phyloP scores from a whole-genome alignment of 2,888 invertebrate genomes.

The Drymonia ruficornis region DNA sequence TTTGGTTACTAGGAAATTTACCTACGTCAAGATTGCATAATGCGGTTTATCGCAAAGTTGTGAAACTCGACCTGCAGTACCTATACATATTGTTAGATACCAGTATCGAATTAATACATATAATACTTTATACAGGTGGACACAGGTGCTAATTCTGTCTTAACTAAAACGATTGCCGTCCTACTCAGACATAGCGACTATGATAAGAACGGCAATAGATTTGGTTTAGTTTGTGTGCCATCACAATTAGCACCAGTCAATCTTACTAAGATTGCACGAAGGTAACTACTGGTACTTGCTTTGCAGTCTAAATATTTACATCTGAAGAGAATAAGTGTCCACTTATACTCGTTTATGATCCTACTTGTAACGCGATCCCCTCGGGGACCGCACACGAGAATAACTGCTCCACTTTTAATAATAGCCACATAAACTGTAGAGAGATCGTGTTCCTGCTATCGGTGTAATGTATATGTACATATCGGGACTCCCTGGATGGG shows the following conservation, averaged over 20 bases:
- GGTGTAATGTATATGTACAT: neutral
- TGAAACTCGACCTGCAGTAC: slow-evolving; percentile 35
- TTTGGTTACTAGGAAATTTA: slow-evolving; percentile 21
- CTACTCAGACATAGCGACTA: no score
- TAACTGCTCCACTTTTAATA: slow-evolving; percentile 13
- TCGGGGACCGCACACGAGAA: slow-evolving; percentile 20
- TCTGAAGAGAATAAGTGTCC: slow-evolving; percentile 17
- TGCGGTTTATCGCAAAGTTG: slow-evolving; percentile 41
- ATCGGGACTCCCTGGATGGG: slow-evolving; percentile 50
- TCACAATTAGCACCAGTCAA: neutral
- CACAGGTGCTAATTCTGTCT: no score
- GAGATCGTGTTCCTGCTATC: slow-evolving; percentile 8
- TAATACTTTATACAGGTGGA: slow-evolving; percentile 38
- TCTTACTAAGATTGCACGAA: neutral
- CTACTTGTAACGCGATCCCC: slow-evolving; percentile 18
- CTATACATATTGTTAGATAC: slow-evolving; percentile 36
- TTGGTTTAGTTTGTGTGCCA: no score
- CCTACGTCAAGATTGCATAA: slow-evolving; percentile 52
- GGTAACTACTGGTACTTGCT: slow-evolving; percentile 11
- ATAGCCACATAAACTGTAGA: slow-evolving; percentile 1
- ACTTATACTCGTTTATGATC: slow-evolving; percentile 18
- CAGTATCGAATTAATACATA: slow-evolving; percentile 7
- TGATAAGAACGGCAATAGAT: no score
- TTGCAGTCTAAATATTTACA: slow-evolving; percentile 17
- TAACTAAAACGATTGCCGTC: no score